These are phyloP conservation scores for Amblyjoppa fuscipennis DNA, from an alignment of 2,888 invertebrate genomes.

Conservation along the genomic window DNA sequence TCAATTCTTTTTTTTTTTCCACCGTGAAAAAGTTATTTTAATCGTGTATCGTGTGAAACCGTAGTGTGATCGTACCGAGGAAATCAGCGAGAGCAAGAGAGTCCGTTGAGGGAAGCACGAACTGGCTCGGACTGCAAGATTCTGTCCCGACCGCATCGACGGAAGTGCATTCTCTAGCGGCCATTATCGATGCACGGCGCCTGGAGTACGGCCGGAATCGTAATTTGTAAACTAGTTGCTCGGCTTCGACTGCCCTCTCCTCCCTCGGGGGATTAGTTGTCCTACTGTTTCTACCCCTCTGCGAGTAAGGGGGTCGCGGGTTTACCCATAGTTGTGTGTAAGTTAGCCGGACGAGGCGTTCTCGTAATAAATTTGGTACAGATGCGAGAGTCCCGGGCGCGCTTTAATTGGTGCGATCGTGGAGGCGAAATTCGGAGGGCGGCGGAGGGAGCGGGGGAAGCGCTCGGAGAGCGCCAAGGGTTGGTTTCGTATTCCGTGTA, in stretches of 20 bases:
- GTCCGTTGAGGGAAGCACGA: background rate
- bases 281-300: slow-evolving; percentile 29
- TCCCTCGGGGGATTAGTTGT: slow-evolving; percentile 4
- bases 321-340: slow-evolving; percentile 19
- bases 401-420: slow-evolving; percentile 56
- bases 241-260: slow-evolving; percentile 31
- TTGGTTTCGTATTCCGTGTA: slow-evolving; percentile 59
- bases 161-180: slow-evolving; percentile 18
- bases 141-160: background rate
- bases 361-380: slow-evolving; percentile 54
- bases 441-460: background rate
- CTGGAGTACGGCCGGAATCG: slow-evolving; percentile 40
- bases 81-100: background rate
- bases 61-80: background rate
- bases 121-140: slow-evolving; percentile 9
- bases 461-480: background rate
- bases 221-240: slow-evolving; percentile 57
- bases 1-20: background rate
- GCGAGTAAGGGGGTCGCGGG: slow-evolving; percentile 17
- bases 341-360: slow-evolving; percentile 38
- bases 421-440: slow-evolving; percentile 2
- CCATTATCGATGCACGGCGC: slow-evolving; percentile 49
- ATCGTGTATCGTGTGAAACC: background rate
- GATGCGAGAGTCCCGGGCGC: slow-evolving; percentile 31
- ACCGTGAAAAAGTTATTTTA: background rate